Base-by-base conservation (phyloP, 2,113 vertebrate species). In the Sardina pilchardus region DNA sequence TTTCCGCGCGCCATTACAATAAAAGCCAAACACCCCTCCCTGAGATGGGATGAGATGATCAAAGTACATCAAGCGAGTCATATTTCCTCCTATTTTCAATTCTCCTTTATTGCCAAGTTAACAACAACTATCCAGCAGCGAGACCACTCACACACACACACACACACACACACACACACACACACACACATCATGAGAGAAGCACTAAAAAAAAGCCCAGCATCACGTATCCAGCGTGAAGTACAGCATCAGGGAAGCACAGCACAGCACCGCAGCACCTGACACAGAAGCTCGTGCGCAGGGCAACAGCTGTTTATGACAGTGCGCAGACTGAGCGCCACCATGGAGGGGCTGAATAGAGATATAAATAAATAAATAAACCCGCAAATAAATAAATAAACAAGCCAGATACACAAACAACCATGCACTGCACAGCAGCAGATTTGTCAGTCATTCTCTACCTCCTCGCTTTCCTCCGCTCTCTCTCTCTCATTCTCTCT, bases 261-360 rank as follows among this genome's bases (percentile, higher is more conserved):
- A 90, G 88, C 88, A 88, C 87, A 90, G 83, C 45, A 47, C 12
- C 45, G 81, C 90, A 90, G 90, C 90, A 92, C 91, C 92, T 93
- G 86, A 39, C 24, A 85, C 84, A 86, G 63, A 86, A 86, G 48
- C 63, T 78, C 30, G 82, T 83, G 82, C 85, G 86, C 88, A 53
- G 86, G 88, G 90, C 92, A 92, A 92, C 94, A 95, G 93, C 93
- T 95, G 94, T 94, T 94, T 93, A 94, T 87, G 88, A 89, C 83
- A 83, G 56, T 56, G 82, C 88, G 91, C 82, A 85, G 84, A 83
- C 82, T 87, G 86, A 84, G 87, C 71, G 81, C 85, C 82, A 85
- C 34, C 85, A 83, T 78, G 82, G 53, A 84, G 43, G 85, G 43
- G 85, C 75, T 17, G 81, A 8, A 88, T 59, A 71, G 84, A 78